Evolutionary conservation across 1,140 invertebrate genomes (phyloP).

Genomic region (Megalopta genalis): DNA sequence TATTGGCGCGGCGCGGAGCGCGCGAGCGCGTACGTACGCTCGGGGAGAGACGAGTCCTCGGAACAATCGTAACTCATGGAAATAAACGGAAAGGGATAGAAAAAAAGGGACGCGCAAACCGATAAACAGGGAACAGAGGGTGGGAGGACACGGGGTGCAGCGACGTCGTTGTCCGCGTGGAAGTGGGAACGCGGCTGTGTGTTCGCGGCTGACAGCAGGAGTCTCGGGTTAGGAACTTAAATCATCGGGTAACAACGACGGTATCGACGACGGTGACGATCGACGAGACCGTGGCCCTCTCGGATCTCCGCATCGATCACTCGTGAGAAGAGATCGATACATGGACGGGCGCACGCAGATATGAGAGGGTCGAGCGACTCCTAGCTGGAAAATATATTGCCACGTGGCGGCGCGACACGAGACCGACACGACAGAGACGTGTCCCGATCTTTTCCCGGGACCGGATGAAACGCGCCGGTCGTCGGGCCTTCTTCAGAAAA

Average conservation of each 20-base stretch:
- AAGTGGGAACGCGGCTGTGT: conserved; percentile 66
- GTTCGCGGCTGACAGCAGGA: conserved; percentile 70
- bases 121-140: neutral
- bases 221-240: conserved; percentile 67
- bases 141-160: conserved; percentile 21
- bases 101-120: neutral
- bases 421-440: conserved; percentile 47
- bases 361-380: conserved; percentile 33
- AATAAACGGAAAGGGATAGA: conserved; percentile 11
- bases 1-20: conserved; percentile 10
- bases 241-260: conserved; percentile 68
- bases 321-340: conserved; percentile 64
- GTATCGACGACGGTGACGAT: conserved; percentile 65
- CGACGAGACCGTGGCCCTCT: conserved; percentile 55
- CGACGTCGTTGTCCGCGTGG: conserved; percentile 32
- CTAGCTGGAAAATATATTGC: conserved; percentile 53
- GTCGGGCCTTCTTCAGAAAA: neutral
- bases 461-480: conserved; percentile 43
- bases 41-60: conserved; percentile 15
- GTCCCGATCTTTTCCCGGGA: conserved; percentile 14
- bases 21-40: conserved; percentile 17
- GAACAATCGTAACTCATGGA: conserved; percentile 48
- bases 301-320: conserved; percentile 62
- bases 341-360: conserved; percentile 45
- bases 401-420: conserved; percentile 18